Percentiles rank a stretch among this genome's conserved stretches.
Conservation (phyloP, 2,888 invertebrate genomes). For the Amphiduros pacificus region DNA sequence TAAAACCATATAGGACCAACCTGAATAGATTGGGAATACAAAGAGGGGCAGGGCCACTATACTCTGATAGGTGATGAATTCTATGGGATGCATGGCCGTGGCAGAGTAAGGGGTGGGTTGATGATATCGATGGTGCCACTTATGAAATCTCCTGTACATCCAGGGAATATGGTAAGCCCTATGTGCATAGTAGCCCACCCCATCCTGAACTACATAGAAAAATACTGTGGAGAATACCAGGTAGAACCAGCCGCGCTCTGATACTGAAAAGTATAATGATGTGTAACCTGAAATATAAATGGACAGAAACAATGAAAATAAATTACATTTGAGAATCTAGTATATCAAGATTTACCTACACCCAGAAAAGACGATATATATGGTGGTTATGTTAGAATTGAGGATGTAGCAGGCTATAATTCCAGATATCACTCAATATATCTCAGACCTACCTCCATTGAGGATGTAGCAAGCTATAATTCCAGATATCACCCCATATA, state of each 20-base stretch:
- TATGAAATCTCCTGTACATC: slow-evolving; percentile 74
- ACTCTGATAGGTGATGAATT: slow-evolving; percentile 70
- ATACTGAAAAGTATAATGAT: slow-evolving; percentile 68
- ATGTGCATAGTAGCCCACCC: slow-evolving; percentile 66
- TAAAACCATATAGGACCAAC: too few relatives aligned
- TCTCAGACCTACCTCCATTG: too few relatives aligned
- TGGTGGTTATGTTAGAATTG: too few relatives aligned
- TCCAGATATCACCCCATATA: too few relatives aligned
- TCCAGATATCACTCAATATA: too few relatives aligned
- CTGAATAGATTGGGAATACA: slow-evolving; percentile 69
- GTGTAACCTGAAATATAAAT: slow-evolving; percentile 61
- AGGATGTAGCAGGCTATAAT: too few relatives aligned
- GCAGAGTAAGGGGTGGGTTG: slow-evolving; percentile 77
- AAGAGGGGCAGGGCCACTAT: slow-evolving; percentile 69
- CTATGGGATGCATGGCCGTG: slow-evolving; percentile 74
- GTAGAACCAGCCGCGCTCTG: slow-evolving; percentile 71
- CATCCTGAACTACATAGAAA: slow-evolving; percentile 69
- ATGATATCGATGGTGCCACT: slow-evolving; percentile 76
- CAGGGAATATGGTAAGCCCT: slow-evolving; percentile 71
- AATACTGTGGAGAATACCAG: slow-evolving; percentile 69
- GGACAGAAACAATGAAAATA: too few relatives aligned
- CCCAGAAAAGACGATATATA: too few relatives aligned
- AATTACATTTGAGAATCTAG: too few relatives aligned
- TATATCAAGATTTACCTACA: too few relatives aligned
- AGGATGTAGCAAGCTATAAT: too few relatives aligned